phyloP scores from a whole-genome alignment of 2,797 vertebrate genomes.

The Pangasius mekongensis region DNA sequence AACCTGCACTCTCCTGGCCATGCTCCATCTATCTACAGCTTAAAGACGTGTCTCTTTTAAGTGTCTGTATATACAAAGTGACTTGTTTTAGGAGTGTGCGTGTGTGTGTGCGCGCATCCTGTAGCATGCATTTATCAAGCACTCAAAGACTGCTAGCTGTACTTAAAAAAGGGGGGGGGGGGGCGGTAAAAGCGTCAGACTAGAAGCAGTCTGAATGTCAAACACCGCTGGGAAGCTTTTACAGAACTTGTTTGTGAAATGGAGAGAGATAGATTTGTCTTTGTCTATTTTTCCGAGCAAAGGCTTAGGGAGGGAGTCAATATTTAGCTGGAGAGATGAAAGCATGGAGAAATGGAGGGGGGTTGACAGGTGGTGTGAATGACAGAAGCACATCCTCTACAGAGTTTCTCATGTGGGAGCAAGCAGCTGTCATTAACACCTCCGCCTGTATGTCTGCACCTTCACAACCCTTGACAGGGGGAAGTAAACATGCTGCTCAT shows the following conservation, averaged over 20 bases:
- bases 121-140: constrained; percentile 16
- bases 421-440: constrained; percentile 39
- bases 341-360: neutral
- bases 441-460: constrained; percentile 20
- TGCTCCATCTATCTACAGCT: neutral
- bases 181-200: neutral
- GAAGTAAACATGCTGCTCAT: constrained; percentile 1
- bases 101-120: neutral
- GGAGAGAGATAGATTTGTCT: constrained; percentile 23
- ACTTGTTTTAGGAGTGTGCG: neutral
- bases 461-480: constrained; percentile 16
- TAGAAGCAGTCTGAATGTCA: constrained; percentile 32
- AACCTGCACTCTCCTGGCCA: constrained; percentile 15
- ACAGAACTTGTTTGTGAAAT: constrained; percentile 29
- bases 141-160: neutral
- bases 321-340: constrained; percentile 19
- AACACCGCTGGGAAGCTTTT: constrained; percentile 39
- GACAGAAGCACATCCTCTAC: constrained; percentile 34
- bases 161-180: neutral
- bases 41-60: constrained; percentile 10
- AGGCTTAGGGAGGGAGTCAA: constrained; percentile 2
- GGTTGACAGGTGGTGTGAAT: constrained; percentile 44
- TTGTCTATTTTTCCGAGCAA: constrained; percentile 15
- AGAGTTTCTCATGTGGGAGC: constrained; percentile 14
- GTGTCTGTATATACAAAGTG: constrained; percentile 7